phyloP scores from a whole-genome alignment of 2,113 vertebrate species.

The Carollia perspicillata region DNA sequence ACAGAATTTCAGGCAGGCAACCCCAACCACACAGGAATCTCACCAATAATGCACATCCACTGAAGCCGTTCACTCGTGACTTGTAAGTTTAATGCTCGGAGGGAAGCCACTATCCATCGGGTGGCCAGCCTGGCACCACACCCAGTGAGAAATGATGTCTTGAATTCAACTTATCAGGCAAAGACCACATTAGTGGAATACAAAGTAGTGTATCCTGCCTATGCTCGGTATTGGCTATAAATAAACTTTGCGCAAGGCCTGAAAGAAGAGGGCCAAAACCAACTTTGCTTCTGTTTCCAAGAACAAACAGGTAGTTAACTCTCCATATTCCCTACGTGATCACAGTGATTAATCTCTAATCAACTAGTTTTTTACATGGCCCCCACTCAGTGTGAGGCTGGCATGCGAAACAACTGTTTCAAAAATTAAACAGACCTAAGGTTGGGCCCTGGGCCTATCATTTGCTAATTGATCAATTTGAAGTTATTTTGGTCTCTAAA shows the following conservation, averaged over 20 bases:
- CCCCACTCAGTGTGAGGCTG: neutral
- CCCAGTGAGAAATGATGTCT: neutral
- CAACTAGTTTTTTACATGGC: neutral
- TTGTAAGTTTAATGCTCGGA: conserved; percentile 2
- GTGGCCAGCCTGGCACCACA: neutral
- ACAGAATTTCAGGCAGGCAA: neutral
- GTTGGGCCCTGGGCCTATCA: neutral
- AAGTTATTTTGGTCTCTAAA: neutral
- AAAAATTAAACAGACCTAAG: neutral
- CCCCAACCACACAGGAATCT: neutral
- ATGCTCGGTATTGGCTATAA: neutral
- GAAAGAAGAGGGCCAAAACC: conserved; percentile 30
- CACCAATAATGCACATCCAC: neutral
- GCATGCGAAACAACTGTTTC: neutral
- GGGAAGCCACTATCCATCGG: neutral
- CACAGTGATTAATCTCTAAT: neutral
- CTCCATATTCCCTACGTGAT: neutral
- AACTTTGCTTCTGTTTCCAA: conserved; percentile 22
- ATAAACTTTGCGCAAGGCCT: neutral
- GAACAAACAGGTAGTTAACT: conserved; percentile 54
- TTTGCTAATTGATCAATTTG: neutral
- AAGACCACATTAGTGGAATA: neutral
- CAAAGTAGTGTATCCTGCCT: neutral
- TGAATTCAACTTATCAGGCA: neutral
- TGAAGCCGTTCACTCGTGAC: neutral